Percentiles rank a stretch among this genome's conserved stretches.
Evolutionary conservation across 2,888 invertebrate species (phyloP).

Genomic region (Amblyjoppa fuscipennis): DNA sequence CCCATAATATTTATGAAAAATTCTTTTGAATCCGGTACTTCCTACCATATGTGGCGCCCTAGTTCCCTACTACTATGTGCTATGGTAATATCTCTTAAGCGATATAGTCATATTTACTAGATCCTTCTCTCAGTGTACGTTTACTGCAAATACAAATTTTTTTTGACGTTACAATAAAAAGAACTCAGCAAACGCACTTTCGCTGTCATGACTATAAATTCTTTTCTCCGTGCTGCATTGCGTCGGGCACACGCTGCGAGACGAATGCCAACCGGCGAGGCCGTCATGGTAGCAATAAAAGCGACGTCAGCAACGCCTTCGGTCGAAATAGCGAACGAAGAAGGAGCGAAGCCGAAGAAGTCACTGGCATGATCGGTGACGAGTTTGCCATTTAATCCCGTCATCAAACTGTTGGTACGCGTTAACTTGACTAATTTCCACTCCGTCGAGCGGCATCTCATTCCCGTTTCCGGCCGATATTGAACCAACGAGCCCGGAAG

Average conservation of each 20-base stretch:
- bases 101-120: no score
- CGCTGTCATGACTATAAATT: no score
- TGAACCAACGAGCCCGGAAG: not conserved
- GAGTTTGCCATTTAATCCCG: conserved; percentile 23
- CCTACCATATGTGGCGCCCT: no score
- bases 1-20: no score
- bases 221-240: not conserved
- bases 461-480: conserved; percentile 9
- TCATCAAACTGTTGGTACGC: conserved; percentile 30
- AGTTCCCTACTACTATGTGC: no score
- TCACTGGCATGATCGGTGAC: not conserved
- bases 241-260: not conserved
- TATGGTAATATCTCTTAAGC: no score
- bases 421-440: conserved; percentile 55
- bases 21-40: no score
- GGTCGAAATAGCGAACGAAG: not conserved
- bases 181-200: no score
- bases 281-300: not conserved
- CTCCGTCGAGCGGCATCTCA: not conserved
- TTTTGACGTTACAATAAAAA: no score
- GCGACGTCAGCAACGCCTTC: not conserved
- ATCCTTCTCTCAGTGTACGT: no score
- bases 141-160: no score
- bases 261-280: not conserved
- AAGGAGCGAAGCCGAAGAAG: conserved; percentile 21